Base-by-base conservation (phyloP, 1,140 invertebrate genomes). In the Drosophila ironensis region DNA sequence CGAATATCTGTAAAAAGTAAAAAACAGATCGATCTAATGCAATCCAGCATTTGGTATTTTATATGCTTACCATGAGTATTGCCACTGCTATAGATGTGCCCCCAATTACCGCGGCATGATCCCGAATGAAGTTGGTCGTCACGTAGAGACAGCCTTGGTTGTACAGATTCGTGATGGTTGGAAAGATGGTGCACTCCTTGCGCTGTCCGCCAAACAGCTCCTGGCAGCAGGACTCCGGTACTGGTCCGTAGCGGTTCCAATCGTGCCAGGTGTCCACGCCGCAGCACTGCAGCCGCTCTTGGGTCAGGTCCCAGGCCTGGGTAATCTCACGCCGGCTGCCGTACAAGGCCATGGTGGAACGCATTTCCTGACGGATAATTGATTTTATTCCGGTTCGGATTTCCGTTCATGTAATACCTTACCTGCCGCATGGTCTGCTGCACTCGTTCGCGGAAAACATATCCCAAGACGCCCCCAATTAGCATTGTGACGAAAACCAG, bases 401-500 rank as follows among this genome's bases (percentile, higher is more conserved):
- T 1, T 8, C 16, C 9, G 14, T 22, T 2, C 12, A 28, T 27
- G 42, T 20, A 14, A 9, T 12, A 14, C 1, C 61, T 63, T 51
- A 89, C 88, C 72, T 90, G 92, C 71, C 95, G 93, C 88, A 96
- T 91, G 0, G 93, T 94, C 16, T 92, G 92, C 17, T 94, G 89
- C 8, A 96, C 93, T 88, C 96, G 94, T 64, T 94, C 94, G 40
- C 95, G 92, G 90, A 97, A 98, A 24, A 98, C 95, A 81, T 97
- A 97, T 17, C 95, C 95, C 27, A 98, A 91, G 46, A 97, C 95
- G 11, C 96, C 97, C 14, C 96, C 96, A 69, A 97, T 94, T 57
- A 97, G 90, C 93, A 97, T 95, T 45, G 94, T 95, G 47, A 97
- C 94, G 88, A 97, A 97, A 47, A 97, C 93, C 53, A 97, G 91